Evolutionary conservation across 2,888 invertebrate species (phyloP), one percentile per base, ranked within the genome.

Genomic region (Cyrtodaria siliqua): DNA sequence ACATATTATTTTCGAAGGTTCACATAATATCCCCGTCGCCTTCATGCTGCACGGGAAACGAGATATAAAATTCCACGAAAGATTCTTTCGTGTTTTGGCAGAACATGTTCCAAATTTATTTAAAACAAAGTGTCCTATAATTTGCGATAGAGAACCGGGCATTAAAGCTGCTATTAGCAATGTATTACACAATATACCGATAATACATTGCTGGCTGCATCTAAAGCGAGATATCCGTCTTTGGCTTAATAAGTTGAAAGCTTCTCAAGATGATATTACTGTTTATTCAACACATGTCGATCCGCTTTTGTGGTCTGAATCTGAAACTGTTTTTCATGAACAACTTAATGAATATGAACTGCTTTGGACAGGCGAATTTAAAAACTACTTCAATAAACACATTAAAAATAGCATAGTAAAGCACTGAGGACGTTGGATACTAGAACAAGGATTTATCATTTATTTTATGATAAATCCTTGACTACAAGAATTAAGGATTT

Each of bases 11-110:
- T 61, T 61, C 47, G 44, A 68, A 12, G 47, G 60, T 9, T 52
- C 52, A 16, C 4, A 26, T 38, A 38, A 42, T 18, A 42, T 59
- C 14, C 62, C 70, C 1, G 6, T 70, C 0, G 70, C 70, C 1
- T 70, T 70, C 24, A 56, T 70, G 62, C 29, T 70, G 40, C 70
- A 62, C 20, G 62, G 62, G 4, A 62, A 26, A 27, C 33, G 56
- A 1, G 70, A 70, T 26, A 0, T 47, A 4, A 68, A 68, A 27
- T 68, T 68, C 42, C 68, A 68, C 42, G 52, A 52, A 42, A 33
- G 59, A 18, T 52, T 68, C 26, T 68, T 68, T 24, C 8, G 33
- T 20, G 60, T 68, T n/a, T n/a, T n/a, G n/a, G 26, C 60, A 23
- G 24, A 38, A 23, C 52, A 60, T 53, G 29, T 60, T 2, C 68